Evolutionary conservation across 2,797 vertebrate genomes (phyloP).

Genomic region (Enteromius argenteus): DNA sequence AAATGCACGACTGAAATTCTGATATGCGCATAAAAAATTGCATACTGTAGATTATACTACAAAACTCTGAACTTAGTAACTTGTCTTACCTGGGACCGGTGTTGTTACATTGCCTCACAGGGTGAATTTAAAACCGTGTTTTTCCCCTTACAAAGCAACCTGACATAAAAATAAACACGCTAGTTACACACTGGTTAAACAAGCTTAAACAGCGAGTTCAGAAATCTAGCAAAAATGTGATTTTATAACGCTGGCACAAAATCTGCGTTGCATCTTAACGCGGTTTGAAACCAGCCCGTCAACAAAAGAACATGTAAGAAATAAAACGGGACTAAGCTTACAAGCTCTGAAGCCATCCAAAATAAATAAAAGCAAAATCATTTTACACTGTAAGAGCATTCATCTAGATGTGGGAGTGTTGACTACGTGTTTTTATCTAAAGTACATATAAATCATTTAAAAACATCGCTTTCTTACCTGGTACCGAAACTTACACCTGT

Average conservation of each 20-base stretch:
- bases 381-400: no score
- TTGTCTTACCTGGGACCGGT: background rate
- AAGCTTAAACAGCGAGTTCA: background rate
- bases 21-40: background rate
- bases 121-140: background rate
- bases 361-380: background rate
- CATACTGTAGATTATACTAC: background rate
- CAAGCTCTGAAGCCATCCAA: background rate
- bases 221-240: background rate
- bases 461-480: constrained; percentile 36
- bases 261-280: background rate
- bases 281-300: background rate
- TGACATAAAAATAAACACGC: constrained; percentile 15
- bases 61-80: background rate
- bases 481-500: constrained; percentile 41
- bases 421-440: background rate
- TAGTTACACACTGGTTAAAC: background rate
- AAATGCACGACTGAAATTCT: background rate
- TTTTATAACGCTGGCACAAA: background rate
- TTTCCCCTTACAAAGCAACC: background rate
- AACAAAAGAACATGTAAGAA: background rate
- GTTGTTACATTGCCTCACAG: constrained; percentile 22
- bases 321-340: background rate
- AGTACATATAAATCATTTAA: background rate
- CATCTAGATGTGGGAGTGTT: background rate